Conservation (phyloP, 2,797 vertebrate species). For the Staurois parvus region DNA sequence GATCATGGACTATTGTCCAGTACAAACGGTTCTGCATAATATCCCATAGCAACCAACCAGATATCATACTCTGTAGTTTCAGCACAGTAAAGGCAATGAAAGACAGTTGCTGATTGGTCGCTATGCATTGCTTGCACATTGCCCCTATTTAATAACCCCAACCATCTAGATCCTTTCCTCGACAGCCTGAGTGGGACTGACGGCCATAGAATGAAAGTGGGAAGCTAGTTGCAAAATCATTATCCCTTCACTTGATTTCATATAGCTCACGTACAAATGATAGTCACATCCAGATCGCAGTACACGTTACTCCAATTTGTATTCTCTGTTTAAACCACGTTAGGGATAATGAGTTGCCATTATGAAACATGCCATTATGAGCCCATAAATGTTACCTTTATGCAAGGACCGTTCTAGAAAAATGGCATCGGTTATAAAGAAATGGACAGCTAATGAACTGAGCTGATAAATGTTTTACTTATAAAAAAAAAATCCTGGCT, state of each 20-base stretch:
- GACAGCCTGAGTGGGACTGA: background rate
- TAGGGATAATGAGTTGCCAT: background rate
- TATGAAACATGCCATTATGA: background rate
- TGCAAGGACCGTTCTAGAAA: background rate
- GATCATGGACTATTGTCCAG: too few relatives aligned
- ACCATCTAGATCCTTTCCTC: background rate
- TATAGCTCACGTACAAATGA: background rate
- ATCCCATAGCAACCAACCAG: too few relatives aligned
- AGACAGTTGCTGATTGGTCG: background rate
- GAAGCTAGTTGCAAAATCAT: background rate
- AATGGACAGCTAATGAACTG: background rate
- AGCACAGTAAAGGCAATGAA: background rate
- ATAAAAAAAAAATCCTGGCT: too few relatives aligned
- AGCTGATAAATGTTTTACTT: background rate
- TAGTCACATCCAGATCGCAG: background rate
- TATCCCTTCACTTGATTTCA: background rate
- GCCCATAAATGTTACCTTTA: background rate
- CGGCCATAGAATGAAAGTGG: background rate
- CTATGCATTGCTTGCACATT: background rate
- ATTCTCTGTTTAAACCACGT: background rate
- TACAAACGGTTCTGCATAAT: too few relatives aligned
- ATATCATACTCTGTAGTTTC: background rate
- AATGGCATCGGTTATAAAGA: background rate
- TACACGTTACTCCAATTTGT: background rate
- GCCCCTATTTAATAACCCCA: background rate